A percentile compares a stretch with the other conserved stretches of the same genome.
These are phyloP conservation scores for Parasteatoda tepidariorum DNA, from an alignment of 1,140 invertebrate genomes.

Conservation along the genomic window DNA sequence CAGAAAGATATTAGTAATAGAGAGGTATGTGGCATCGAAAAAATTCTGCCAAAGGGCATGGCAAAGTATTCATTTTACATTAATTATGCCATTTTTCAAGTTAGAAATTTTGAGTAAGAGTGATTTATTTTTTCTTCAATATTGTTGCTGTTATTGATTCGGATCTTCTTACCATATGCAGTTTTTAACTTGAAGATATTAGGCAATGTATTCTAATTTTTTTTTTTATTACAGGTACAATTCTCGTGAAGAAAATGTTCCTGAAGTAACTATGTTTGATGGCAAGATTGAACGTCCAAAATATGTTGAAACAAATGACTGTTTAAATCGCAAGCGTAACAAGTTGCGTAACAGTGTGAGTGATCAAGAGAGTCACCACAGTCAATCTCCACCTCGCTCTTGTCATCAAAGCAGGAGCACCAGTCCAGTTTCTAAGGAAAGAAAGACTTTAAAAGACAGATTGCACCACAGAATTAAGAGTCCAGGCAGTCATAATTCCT, in stretches of 20 bases:
- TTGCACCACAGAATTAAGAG: constrained; percentile 52
- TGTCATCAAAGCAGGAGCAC: constrained; percentile 63
- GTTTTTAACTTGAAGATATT: background rate
- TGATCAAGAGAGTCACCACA: constrained; percentile 66
- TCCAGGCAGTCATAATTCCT: constrained; percentile 58
- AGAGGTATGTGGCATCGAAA: too few relatives aligned
- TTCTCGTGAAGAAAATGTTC: constrained; percentile 38
- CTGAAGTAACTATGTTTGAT: constrained; percentile 44
- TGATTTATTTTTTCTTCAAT: too few relatives aligned
- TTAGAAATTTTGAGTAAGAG: too few relatives aligned
- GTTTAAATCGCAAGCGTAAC: constrained; percentile 59
- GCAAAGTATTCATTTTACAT: too few relatives aligned
- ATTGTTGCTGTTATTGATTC: too few relatives aligned
- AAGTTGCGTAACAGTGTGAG: constrained; percentile 64
- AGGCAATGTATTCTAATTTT: too few relatives aligned
- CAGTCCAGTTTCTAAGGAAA: constrained; percentile 56
- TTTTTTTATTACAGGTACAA: constrained; percentile 21
- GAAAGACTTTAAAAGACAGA: constrained; percentile 52
- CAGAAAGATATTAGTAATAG: too few relatives aligned
- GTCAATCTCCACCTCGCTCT: constrained; percentile 65
- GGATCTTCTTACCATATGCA: too few relatives aligned
- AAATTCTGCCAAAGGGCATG: too few relatives aligned
- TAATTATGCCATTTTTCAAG: too few relatives aligned
- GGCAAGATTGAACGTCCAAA: constrained; percentile 46
- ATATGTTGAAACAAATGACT: constrained; percentile 37